phyloP scores from a whole-genome alignment of 2,113 vertebrate species.

The Sylvilagus bachmani region DNA sequence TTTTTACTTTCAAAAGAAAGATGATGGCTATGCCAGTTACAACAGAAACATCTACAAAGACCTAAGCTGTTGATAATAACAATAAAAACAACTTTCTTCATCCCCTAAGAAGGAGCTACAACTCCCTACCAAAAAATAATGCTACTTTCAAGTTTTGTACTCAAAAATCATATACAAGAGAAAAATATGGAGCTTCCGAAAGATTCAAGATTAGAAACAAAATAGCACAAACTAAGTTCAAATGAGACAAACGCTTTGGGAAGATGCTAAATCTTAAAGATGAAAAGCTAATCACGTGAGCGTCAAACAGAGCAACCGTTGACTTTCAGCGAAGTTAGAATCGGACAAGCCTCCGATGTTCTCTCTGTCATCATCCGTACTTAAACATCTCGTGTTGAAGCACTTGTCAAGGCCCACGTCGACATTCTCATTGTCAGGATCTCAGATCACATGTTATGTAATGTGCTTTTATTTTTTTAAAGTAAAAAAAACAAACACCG shows the following conservation, averaged over 20 bases:
- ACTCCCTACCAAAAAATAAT: not conserved
- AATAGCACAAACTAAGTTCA: constrained; percentile 14
- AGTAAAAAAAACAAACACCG: not conserved
- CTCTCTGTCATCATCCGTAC: not conserved
- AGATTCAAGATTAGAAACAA: constrained; percentile 4
- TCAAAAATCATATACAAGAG: constrained; percentile 4
- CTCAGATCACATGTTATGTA: not conserved
- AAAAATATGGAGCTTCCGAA: constrained; percentile 12
- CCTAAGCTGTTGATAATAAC: not conserved
- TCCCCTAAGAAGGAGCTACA: not conserved
- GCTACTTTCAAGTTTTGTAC: not conserved
- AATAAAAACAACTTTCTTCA: too few species aligned
- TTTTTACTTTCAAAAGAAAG: not conserved
- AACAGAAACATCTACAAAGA: not conserved
- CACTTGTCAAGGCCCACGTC: not conserved
- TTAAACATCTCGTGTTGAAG: not conserved
- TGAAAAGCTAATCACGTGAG: not conserved
- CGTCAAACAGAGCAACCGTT: not conserved
- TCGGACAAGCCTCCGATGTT: not conserved
- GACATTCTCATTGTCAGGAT: not conserved
- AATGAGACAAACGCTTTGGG: constrained; percentile 27
- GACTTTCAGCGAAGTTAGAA: not conserved
- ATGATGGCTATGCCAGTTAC: not conserved
- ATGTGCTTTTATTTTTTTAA: not conserved
- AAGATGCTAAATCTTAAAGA: constrained; percentile 13